Conservation (phyloP, 2,113 vertebrate species). For the Poeciliopsis turrubarensis region DNA sequence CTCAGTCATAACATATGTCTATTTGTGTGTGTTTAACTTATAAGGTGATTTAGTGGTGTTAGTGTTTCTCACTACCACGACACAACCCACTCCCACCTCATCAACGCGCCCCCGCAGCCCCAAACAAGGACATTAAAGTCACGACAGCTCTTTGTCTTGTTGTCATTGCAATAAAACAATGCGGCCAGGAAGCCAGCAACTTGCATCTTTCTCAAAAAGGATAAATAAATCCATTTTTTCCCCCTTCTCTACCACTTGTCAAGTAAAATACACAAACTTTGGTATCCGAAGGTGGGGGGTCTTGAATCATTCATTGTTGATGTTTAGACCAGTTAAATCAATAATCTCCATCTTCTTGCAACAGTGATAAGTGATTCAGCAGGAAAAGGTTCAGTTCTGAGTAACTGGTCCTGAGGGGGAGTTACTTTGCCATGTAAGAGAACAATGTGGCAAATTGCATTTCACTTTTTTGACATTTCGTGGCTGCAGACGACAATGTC, state of each 20-base stretch:
- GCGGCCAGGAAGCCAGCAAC: neutral
- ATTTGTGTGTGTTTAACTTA: constrained; percentile 59
- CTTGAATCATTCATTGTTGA: constrained; percentile 67
- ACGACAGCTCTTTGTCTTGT: constrained; percentile 51
- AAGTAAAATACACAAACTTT: constrained; percentile 64
- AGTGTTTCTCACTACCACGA: constrained; percentile 59
- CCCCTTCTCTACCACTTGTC: constrained; percentile 11
- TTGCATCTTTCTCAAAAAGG: constrained; percentile 36
- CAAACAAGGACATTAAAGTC: constrained; percentile 65
- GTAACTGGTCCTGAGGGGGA: constrained; percentile 41
- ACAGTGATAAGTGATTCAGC: constrained; percentile 65
- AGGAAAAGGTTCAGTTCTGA: constrained; percentile 44
- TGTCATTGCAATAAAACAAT: constrained; percentile 16
- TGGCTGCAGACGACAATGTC: constrained; percentile 25
- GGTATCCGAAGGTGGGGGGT: constrained; percentile 9
- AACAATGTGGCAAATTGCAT: constrained; percentile 51
- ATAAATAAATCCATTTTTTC: constrained; percentile 42
- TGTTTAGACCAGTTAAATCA: constrained; percentile 75
- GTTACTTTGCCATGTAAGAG: constrained; percentile 30
- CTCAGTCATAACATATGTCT: constrained; percentile 43
- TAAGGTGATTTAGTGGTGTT: constrained; percentile 69
- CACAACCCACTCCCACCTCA: constrained; percentile 60
- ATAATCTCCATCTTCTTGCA: constrained; percentile 69
- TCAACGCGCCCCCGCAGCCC: constrained; percentile 52
- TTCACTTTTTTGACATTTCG: constrained; percentile 2